Evolutionary conservation across 2,888 invertebrate species (phyloP).

Genomic region (Metacarcinus magister): DNA sequence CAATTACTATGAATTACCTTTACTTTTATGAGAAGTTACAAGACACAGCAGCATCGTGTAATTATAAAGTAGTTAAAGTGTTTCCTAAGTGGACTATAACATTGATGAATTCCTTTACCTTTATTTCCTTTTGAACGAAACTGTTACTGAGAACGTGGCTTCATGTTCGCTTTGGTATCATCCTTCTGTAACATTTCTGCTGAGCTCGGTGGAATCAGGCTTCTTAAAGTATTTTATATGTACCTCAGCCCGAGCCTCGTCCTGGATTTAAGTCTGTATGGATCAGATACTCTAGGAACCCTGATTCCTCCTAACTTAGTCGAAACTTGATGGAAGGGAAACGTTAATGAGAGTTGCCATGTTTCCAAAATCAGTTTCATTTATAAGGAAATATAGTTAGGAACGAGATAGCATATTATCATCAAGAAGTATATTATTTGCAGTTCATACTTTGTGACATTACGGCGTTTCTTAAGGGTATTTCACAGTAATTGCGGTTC

Average conservation of each 20-base stretch:
- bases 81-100: too few relatives aligned
- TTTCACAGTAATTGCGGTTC: too few relatives aligned
- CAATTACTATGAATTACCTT: too few relatives aligned
- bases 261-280: background rate
- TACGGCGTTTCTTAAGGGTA: too few relatives aligned
- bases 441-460: too few relatives aligned
- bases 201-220: background rate
- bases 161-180: background rate
- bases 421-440: too few relatives aligned
- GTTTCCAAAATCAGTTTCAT: background rate
- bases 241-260: background rate
- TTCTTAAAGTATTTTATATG: background rate
- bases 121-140: too few relatives aligned
- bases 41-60: too few relatives aligned
- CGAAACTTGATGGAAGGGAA: background rate
- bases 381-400: background rate
- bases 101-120: too few relatives aligned
- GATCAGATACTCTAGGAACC: background rate
- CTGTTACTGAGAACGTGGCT: too few relatives aligned
- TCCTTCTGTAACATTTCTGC: background rate
- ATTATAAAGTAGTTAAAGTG: too few relatives aligned
- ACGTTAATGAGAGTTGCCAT: constrained; percentile 26
- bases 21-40: too few relatives aligned
- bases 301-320: background rate
- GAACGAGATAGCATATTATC: background rate